Percentiles rank a stretch among this genome's conserved stretches.
phyloP scores from a whole-genome alignment of 2,797 vertebrate species.

The Gouania willdenowi region DNA sequence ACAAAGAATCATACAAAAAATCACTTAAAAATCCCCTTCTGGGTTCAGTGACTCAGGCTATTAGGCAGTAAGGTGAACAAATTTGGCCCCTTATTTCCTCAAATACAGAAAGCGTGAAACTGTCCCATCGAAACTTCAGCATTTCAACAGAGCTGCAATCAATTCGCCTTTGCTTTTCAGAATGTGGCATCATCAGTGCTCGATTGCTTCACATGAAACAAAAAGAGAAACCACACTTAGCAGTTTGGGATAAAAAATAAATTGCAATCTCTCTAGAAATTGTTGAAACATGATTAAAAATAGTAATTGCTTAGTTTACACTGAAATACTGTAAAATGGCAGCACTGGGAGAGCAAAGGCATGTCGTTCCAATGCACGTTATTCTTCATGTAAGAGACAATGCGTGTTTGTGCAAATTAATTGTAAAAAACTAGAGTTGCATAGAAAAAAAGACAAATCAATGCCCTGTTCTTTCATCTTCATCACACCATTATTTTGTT shows the following conservation, averaged over 20 bases:
- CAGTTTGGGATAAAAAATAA: too few relatives aligned
- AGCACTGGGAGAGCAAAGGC: slow-evolving; percentile 24
- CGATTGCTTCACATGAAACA: slow-evolving; percentile 9
- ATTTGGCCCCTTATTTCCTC: slow-evolving; percentile 15
- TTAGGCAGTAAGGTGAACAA: slow-evolving; percentile 35
- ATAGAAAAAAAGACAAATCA: slow-evolving; percentile 57
- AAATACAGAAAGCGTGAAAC: slow-evolving; percentile 14
- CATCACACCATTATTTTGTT: slow-evolving; percentile 18
- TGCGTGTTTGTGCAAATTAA: slow-evolving; percentile 55
- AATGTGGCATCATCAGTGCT: slow-evolving; percentile 9
- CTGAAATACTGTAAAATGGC: slow-evolving; percentile 24
- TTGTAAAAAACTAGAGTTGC: too few relatives aligned
- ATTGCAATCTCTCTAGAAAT: too few relatives aligned
- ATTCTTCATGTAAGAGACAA: slow-evolving; percentile 27
- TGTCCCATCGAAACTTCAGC: slow-evolving; percentile 5
- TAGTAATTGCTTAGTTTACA: slow-evolving; percentile 9
- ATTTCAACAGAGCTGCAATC: slow-evolving; percentile 12
- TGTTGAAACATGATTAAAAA: slow-evolving; percentile 6
- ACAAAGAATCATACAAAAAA: slow-evolving; percentile 46
- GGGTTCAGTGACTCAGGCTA: slow-evolving; percentile 19
- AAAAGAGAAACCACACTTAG: slow-evolving; percentile 17
- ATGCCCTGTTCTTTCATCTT: slow-evolving; percentile 40
- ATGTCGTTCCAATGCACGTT: slow-evolving; percentile 14
- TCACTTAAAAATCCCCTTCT: slow-evolving; percentile 17
- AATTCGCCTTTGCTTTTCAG: slow-evolving; percentile 5